Conservation (phyloP, 37 sponge, comb jelly and placozoan genomes). For the Petrosia ficiformis region DNA sequence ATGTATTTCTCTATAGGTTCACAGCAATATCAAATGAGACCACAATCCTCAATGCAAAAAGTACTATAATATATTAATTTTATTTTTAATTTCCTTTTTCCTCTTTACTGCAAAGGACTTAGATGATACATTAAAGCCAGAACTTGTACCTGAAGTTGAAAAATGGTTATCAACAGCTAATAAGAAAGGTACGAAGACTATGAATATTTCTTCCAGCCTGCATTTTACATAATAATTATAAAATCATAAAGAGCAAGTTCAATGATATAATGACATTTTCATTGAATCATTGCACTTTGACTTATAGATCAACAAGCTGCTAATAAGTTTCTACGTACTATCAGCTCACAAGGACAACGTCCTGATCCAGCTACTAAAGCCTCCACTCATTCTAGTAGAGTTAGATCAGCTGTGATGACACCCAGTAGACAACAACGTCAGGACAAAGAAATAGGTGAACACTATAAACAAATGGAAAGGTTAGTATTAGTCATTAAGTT, state of each 20-base stretch:
- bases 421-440: constrained; percentile 43
- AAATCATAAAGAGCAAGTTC: neutral
- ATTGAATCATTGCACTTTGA: too few relatives aligned
- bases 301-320: constrained; percentile 56
- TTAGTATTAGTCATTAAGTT: neutral
- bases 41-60: neutral
- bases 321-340: constrained; percentile 50
- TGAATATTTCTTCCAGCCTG: too few relatives aligned
- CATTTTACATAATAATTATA: too few relatives aligned
- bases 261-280: neutral
- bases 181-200: constrained; percentile 42
- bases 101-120: constrained; percentile 12
- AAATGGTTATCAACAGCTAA: constrained; percentile 58
- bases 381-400: constrained; percentile 33
- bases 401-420: constrained; percentile 66
- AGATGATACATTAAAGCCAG: constrained; percentile 50
- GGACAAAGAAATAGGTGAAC: neutral
- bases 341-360: constrained; percentile 56
- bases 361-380: constrained; percentile 36
- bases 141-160: constrained; percentile 68
- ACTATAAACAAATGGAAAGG: constrained; percentile 40
- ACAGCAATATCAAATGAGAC: too few relatives aligned
- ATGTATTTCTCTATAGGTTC: too few relatives aligned
- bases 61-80: neutral
- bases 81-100: neutral